These are phyloP conservation scores for Ganaspis brasiliensis DNA, from an alignment of 2,888 invertebrate genomes.

Conservation along the genomic window DNA sequence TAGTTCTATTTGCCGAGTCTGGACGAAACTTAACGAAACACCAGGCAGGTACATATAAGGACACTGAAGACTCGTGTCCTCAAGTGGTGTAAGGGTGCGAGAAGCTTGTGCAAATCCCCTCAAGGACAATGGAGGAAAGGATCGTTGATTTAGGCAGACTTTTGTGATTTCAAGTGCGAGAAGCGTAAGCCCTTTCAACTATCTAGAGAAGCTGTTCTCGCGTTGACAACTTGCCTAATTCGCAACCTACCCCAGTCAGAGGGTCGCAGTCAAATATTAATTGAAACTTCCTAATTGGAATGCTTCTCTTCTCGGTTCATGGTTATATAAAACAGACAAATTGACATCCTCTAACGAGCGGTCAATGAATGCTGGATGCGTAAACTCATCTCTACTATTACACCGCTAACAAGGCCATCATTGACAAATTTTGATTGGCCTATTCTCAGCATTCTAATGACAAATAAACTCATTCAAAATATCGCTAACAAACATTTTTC, in stretches of 20 bases:
- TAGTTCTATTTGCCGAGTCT: slow-evolving; percentile 44
- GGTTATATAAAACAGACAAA: slow-evolving; percentile 9
- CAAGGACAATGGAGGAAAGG: slow-evolving; percentile 50
- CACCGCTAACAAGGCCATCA: slow-evolving; percentile 5
- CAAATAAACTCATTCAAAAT: too few species aligned
- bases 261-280: slow-evolving; percentile 63
- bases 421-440: slow-evolving; percentile 12
- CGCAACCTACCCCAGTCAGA: slow-evolving; percentile 42
- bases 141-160: slow-evolving; percentile 63
- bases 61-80: slow-evolving; percentile 33
- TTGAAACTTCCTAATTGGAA: slow-evolving; percentile 65
- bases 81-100: slow-evolving; percentile 53
- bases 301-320: slow-evolving; percentile 46
- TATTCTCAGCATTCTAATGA: too few species aligned
- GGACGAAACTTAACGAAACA: slow-evolving; percentile 43
- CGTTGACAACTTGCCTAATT: slow-evolving; percentile 36
- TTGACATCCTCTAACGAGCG: slow-evolving; percentile 39
- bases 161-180: slow-evolving; percentile 57
- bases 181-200: slow-evolving; percentile 13
- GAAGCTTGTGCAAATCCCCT: slow-evolving; percentile 57
- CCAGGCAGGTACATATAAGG: slow-evolving; percentile 41
- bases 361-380: slow-evolving; percentile 33
- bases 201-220: background rate
- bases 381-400: slow-evolving; percentile 9
- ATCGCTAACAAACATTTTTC: too few species aligned